A percentile compares a stretch with the other conserved stretches of the same genome.
phyloP scores from a whole-genome alignment of 2,113 vertebrate species.

The human region GRCh38 chr6:161764001-161764500 shows the following conservation, averaged over 20 bases:
- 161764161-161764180: too few relatives aligned
- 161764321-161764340: not conserved
- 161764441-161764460: not conserved
- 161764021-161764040: accelerated
- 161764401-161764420: not conserved
- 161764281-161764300: not conserved
- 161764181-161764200: not conserved
- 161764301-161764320: not conserved
- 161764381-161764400: not conserved
- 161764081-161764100: too few relatives aligned
- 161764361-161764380: accelerated
- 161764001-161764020: not conserved
- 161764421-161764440: not conserved
- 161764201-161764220: not conserved
- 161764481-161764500: not conserved
- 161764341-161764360: not conserved
- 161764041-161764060: too few relatives aligned
- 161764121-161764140: not conserved
- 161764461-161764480: not conserved
- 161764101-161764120: not conserved
- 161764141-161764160: too few relatives aligned
- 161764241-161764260: not conserved
- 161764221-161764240: too few relatives aligned
- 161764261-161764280: accelerated
- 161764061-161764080: not conserved